Conservation (phyloP, 2,888 invertebrate species). For the Drosophila maculinotata region DNA sequence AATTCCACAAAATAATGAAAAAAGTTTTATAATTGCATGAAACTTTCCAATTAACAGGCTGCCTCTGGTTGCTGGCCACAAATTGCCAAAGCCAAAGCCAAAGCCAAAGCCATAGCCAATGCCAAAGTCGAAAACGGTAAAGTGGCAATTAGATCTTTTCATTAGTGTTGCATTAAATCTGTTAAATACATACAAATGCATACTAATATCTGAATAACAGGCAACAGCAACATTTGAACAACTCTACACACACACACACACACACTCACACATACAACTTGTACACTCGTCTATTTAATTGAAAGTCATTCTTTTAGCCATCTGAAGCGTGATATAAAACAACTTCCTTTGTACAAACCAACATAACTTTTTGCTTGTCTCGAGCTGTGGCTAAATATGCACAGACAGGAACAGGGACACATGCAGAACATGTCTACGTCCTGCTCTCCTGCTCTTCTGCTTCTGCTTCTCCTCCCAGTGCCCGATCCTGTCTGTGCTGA, state of each 20-base stretch:
- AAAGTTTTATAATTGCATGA: slow-evolving; percentile 80
- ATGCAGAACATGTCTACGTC: slow-evolving; percentile 35
- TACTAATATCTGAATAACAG: slow-evolving; percentile 12
- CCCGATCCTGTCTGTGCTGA: slow-evolving; percentile 22
- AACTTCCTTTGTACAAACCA: slow-evolving; percentile 72
- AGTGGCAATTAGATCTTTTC: slow-evolving; percentile 73
- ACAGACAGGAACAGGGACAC: slow-evolving; percentile 45
- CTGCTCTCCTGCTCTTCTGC: neutral
- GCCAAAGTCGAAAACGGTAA: slow-evolving; percentile 21
- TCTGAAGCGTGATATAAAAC: slow-evolving; percentile 74
- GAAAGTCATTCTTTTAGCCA: slow-evolving; percentile 74
- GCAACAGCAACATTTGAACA: slow-evolving; percentile 3
- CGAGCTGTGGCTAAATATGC: slow-evolving; percentile 64
- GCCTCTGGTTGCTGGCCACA: slow-evolving; percentile 67
- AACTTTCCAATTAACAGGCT: slow-evolving; percentile 79
- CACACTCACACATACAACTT: slow-evolving; percentile 6
- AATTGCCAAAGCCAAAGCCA: slow-evolving; percentile 50
- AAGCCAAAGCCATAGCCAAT: slow-evolving; percentile 31
- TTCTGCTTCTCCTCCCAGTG: neutral
- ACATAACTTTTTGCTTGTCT: slow-evolving; percentile 62
- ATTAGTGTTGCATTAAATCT: slow-evolving; percentile 69
- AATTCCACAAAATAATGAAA: slow-evolving; percentile 76
- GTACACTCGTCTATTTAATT: slow-evolving; percentile 61
- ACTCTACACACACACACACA: neutral
- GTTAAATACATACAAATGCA: slow-evolving; percentile 23